Evolutionary conservation across 2,888 invertebrate genomes (phyloP), one percentile per base, ranked within the genome.

Genomic region (Podotricha telesiphe): DNA sequence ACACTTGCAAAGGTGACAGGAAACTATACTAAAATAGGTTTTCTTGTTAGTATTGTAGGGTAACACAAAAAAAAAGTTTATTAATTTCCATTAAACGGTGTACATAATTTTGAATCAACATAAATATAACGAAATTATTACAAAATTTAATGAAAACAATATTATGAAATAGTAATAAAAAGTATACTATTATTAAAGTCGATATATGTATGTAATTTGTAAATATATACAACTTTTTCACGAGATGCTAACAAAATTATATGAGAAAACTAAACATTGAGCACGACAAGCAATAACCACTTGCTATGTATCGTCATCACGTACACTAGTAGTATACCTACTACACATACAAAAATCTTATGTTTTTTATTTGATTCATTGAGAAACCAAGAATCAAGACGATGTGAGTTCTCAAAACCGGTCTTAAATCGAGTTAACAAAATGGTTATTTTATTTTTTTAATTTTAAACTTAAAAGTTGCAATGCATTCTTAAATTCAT

Each of bases 231-330:
- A 10, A 8, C 20, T 56, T 34, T 13, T 65, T 59, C 22, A 42
- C 51, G 13, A 50, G 58, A 68, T 45, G 64, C 42, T 68, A 68
- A 69, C 40, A 3, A 61, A 69, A 45, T 37, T 55, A 45, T 34
- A 69, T 55, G 19, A 45, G 61, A 69, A 62, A 19, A 48, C 8
- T 37, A 65, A 69, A 69, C 61, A 69, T 42, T 53, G 22, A 45
- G 51, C 53, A 37, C 61, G 69, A 61, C 69, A 69, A 55, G 19
- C 34, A 20, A 37, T 22, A 28, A 37, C 50, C 13, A 61, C 19
- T 50, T 59, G 7, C 4, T n/a, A 0, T 50, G 2, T 50, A 11
- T 50, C 50, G 19, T 19, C 48, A 19, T 19, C 19, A 48, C 19
- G 17, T 6, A 28, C 6, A 20, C 15, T 22, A 6, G 10, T 10